phyloP scores from a whole-genome alignment of 2,113 vertebrate genomes.

The Tenebrosternarchus preto region DNA sequence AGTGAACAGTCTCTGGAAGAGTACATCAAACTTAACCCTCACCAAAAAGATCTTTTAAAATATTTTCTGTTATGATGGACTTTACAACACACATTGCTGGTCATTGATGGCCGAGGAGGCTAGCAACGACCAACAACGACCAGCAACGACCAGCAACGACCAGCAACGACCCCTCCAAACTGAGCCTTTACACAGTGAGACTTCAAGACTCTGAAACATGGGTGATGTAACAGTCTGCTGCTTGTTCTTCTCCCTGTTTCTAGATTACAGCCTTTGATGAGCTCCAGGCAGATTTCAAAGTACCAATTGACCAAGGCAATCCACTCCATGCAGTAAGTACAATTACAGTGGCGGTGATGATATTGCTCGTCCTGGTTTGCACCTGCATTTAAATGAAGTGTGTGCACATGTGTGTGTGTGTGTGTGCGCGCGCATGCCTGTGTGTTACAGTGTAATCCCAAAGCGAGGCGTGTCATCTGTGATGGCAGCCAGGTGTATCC shows the following conservation, averaged over 20 bases:
- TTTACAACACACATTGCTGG: too few relatives aligned
- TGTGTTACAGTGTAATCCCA: background rate
- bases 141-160: too few relatives aligned
- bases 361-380: background rate
- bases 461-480: constrained; percentile 28
- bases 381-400: background rate
- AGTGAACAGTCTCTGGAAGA: too few relatives aligned
- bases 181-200: background rate
- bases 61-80: too few relatives aligned
- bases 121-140: too few relatives aligned
- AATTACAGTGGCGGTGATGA: constrained; percentile 14
- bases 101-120: too few relatives aligned
- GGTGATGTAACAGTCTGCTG: constrained; percentile 1
- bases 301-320: constrained; percentile 82
- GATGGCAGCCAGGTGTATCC: constrained; percentile 23
- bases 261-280: constrained; percentile 84
- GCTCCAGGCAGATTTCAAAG: constrained; percentile 81
- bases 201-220: background rate
- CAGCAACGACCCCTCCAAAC: background rate
- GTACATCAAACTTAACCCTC: too few relatives aligned
- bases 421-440: background rate
- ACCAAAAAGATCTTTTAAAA: background rate
- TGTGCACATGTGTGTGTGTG: constrained; percentile 11
- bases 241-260: constrained; percentile 7
- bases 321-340: constrained; percentile 77